Evolutionary conservation across 2,113 vertebrate genomes (phyloP).

Genomic region (Etheostoma spectabile): DNA sequence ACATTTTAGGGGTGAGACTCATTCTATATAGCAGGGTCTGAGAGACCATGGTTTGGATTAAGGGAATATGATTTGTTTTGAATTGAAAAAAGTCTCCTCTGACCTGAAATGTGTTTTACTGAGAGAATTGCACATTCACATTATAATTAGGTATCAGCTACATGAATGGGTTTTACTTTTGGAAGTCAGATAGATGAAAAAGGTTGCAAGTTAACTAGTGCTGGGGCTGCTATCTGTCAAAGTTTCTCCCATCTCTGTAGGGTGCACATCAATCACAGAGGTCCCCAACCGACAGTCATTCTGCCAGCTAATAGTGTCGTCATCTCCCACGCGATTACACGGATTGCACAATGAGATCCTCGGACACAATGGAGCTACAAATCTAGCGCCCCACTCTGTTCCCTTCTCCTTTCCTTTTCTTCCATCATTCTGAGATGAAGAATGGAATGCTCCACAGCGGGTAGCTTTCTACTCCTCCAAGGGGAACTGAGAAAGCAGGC

Average conservation of each 20-base stretch:
- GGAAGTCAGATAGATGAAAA: conserved; percentile 55
- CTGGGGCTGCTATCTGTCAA: conserved; percentile 63
- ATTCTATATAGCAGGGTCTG: conserved; percentile 59
- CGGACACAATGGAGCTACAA: conserved; percentile 77
- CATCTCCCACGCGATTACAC: conserved; percentile 72
- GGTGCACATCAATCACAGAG: conserved; percentile 69
- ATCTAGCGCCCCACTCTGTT: conserved; percentile 63
- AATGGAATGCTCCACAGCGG: conserved; percentile 79
- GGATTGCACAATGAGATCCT: conserved; percentile 69
- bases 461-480: conserved; percentile 82
- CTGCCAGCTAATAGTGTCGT: conserved; percentile 70
- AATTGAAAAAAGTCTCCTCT: conserved; percentile 67
- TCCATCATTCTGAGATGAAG: conserved; percentile 80
- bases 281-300: conserved; percentile 67
- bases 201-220: conserved; percentile 70
- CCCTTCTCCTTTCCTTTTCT: conserved; percentile 70
- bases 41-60: conserved; percentile 59
- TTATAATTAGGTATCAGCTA: conserved; percentile 67
- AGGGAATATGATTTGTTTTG: conserved; percentile 62
- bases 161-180: conserved; percentile 50
- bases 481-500: conserved; percentile 78
- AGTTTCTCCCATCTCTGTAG: conserved; percentile 70
- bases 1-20: conserved; percentile 72
- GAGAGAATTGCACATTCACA: conserved; percentile 59
- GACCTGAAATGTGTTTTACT: conserved; percentile 69